Base-by-base conservation (phyloP, 1,140 invertebrate genomes). In the Lordiphosa clarofinis region DNA sequence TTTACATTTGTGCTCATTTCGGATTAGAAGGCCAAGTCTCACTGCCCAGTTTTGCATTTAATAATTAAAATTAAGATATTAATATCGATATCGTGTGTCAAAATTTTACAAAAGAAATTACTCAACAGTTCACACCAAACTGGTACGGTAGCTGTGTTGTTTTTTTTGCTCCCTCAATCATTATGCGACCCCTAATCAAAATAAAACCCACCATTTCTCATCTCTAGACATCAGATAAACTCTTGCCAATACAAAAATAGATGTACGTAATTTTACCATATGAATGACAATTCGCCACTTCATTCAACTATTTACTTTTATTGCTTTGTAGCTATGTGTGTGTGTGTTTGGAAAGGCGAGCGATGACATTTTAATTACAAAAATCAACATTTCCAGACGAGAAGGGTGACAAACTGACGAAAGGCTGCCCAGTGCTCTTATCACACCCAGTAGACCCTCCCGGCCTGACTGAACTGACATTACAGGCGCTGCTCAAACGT, bases 361-460 rank as follows among this genome's bases (percentile, higher is more conserved):
- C 37, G 52, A 31, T 36, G 48, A 67, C 67, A 28, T 57, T 61
- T 71, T 71, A 71, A 71, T 71, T 71, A 71, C 57, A 54, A 54
- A 38, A 43, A 61, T 46, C 43, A 28, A 46, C 21, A 46, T 31
- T 46, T 31, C 24, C 8, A 46, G 43, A 46, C 43, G 11, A 46
- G 42, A 21, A 21, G 64, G 56, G 42, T 66, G 62, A 53, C 62
- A 44, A n/a, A 24, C 33, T 76, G 76, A 82, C 76, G 78, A 82
- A 84, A 84, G 78, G 72, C 76, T 73, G 67, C 11, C 69, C 48
- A 19, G 47, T 36, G 46, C 49, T 53, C 48, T 82, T 82, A 82
- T 82, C 76, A 76, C 54, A 48, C 47, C 33, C 58, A 46, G 15
- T 31, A 21, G 35, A 13, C 40, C 24, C 15, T 9, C 36, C 11